Conservation (phyloP, 1,140 invertebrate species). For the Magallana ariakensis region DNA sequence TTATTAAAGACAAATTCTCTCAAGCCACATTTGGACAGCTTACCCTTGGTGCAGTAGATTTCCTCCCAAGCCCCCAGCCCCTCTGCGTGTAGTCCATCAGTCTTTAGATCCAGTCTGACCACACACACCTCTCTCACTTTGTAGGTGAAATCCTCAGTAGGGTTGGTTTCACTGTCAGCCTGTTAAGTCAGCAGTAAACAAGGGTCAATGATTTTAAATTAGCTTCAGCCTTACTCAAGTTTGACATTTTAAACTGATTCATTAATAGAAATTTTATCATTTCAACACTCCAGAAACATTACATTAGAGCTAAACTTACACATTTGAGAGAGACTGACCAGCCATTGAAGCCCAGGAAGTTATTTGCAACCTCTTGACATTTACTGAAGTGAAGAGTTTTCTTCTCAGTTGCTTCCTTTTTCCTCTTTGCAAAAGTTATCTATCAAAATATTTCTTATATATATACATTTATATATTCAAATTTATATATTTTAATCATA, state of each 20-base stretch:
- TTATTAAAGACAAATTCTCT: too few species aligned
- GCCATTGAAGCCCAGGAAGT: constrained; percentile 74
- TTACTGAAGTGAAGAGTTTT: constrained; percentile 61
- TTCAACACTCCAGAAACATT: too few species aligned
- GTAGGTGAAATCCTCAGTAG: background rate
- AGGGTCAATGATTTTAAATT: too few species aligned
- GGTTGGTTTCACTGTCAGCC: constrained; percentile 53
- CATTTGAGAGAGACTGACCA: constrained; percentile 66
- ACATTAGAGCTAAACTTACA: constrained; percentile 49
- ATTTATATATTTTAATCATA: too few species aligned
- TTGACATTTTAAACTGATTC: too few species aligned
- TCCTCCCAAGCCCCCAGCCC: constrained; percentile 71
- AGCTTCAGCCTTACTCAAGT: too few species aligned
- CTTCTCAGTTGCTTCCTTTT: constrained; percentile 46
- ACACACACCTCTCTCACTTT: constrained; percentile 66
- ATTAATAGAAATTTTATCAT: too few species aligned
- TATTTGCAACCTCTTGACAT: constrained; percentile 73
- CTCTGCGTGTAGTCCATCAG: constrained; percentile 62
- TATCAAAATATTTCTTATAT: constrained; percentile 35
- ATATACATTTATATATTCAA: too few species aligned
- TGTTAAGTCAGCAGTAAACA: constrained; percentile 41
- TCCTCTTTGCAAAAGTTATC: constrained; percentile 69
- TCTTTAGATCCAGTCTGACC: constrained; percentile 59
- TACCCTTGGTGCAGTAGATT: constrained; percentile 56
- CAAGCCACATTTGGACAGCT: background rate